A percentile compares a stretch with the other conserved stretches of the same genome.
phyloP scores from a whole-genome alignment of 2,888 invertebrate species.

The Orthosia cruda region DNA sequence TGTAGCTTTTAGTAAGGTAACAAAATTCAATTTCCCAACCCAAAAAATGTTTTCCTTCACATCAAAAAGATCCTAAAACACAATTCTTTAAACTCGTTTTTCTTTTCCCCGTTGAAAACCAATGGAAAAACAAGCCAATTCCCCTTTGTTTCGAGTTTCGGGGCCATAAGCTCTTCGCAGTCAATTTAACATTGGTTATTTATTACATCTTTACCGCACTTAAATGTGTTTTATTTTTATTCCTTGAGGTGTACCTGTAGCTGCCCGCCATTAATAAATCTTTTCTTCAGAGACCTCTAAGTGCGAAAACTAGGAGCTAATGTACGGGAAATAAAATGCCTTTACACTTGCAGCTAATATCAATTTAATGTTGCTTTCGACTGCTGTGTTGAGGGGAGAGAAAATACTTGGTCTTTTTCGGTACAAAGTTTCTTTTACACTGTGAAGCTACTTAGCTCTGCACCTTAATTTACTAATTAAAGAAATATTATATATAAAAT shows the following conservation, averaged over 20 bases:
- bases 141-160: conserved; percentile 82
- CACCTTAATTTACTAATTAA: not conserved
- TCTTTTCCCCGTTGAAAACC: conserved; percentile 61
- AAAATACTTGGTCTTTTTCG: conserved; percentile 20
- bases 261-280: conserved; percentile 80
- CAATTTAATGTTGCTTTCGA: conserved; percentile 58
- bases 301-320: conserved; percentile 83
- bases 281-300: conserved; percentile 77
- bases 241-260: conserved; percentile 79
- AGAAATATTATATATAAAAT: too few species aligned
- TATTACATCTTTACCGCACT: conserved; percentile 88
- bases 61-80: conserved; percentile 11
- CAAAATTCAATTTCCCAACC: conserved; percentile 4
- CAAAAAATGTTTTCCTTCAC: conserved; percentile 7
- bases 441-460: not conserved
- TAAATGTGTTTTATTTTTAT: conserved; percentile 85
- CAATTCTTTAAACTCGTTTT: conserved; percentile 49
- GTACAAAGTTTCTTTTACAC: not conserved
- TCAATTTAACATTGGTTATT: conserved; percentile 90
- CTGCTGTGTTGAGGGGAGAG: conserved; percentile 20
- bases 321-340: conserved; percentile 79
- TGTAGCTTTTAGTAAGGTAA: not conserved
- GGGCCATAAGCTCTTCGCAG: conserved; percentile 88
- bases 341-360: conserved; percentile 63
- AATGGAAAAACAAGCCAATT: conserved; percentile 75